Conservation (phyloP, 1,140 invertebrate species). For the Tachypleus tridentatus region DNA sequence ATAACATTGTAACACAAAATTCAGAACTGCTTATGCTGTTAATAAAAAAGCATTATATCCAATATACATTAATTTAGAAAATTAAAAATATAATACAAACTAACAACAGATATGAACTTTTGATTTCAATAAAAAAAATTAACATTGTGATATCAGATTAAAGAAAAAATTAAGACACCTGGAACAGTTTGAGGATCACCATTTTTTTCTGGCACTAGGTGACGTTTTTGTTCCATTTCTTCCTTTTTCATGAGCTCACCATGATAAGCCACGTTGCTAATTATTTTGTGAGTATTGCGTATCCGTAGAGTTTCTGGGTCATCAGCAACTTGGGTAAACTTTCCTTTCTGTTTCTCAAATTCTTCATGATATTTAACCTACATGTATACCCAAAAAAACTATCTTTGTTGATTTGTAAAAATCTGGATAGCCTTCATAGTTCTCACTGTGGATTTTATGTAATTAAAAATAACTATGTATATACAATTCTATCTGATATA, state of each 20-base stretch:
- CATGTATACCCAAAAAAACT: no score
- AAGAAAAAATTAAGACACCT: constrained; percentile 9
- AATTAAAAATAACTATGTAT: no score
- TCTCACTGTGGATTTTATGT: no score
- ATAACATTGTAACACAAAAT: no score
- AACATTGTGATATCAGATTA: neutral
- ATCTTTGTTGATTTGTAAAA: no score
- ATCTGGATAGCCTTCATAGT: no score
- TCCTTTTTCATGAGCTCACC: constrained; percentile 80
- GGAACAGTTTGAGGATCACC: constrained; percentile 8
- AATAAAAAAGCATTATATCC: no score
- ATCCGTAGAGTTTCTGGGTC: constrained; percentile 90
- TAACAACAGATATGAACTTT: neutral
- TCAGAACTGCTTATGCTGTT: no score
- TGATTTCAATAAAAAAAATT: neutral
- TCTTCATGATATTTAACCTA: constrained; percentile 91
- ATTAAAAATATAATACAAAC: no score
- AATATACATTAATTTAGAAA: no score
- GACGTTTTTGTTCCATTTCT: constrained; percentile 71
- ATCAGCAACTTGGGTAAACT: constrained; percentile 58
- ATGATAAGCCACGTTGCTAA: constrained; percentile 88
- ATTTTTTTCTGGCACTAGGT: constrained; percentile 40
- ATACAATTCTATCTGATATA: no score
- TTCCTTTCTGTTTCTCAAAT: constrained; percentile 90
- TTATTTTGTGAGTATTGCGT: constrained; percentile 86